Evolutionary conservation across 2,113 vertebrate species (phyloP).

Genomic region (Columbina picui): DNA sequence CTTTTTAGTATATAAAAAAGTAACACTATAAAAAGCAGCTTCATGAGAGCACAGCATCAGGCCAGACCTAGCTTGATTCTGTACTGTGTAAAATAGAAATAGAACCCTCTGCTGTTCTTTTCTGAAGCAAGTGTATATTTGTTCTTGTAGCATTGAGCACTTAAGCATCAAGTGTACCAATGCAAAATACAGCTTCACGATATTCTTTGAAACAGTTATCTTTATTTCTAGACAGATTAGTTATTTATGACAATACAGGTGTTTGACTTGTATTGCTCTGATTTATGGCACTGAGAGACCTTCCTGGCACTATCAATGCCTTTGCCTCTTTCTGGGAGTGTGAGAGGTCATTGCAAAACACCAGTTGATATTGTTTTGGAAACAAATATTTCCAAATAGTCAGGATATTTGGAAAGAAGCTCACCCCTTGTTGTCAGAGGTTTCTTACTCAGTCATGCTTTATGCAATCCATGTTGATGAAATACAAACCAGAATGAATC

Average conservation of each 20-base stretch:
- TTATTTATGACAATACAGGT: neutral
- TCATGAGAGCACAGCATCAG: neutral
- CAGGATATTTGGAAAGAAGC: neutral
- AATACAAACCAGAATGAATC: neutral
- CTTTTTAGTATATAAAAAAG: neutral
- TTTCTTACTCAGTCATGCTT: neutral
- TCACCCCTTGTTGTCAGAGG: neutral
- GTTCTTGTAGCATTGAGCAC: neutral
- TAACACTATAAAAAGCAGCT: neutral
- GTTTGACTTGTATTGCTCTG: neutral
- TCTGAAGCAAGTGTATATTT: neutral
- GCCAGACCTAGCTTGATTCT: neutral
- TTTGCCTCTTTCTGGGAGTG: neutral
- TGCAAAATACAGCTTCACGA: neutral
- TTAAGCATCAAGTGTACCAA: neutral
- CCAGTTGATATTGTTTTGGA: neutral
- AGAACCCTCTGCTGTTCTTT: neutral
- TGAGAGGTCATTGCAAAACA: neutral
- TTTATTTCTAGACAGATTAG: neutral
- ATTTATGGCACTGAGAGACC: neutral
- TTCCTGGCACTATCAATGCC: neutral
- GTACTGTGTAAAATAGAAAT: neutral
- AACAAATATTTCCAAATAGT: neutral
- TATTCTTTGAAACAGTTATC: neutral
- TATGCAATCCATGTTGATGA: neutral